phyloP scores from a whole-genome alignment of 2,797 vertebrate genomes.

The Microhierax caerulescens region DNA sequence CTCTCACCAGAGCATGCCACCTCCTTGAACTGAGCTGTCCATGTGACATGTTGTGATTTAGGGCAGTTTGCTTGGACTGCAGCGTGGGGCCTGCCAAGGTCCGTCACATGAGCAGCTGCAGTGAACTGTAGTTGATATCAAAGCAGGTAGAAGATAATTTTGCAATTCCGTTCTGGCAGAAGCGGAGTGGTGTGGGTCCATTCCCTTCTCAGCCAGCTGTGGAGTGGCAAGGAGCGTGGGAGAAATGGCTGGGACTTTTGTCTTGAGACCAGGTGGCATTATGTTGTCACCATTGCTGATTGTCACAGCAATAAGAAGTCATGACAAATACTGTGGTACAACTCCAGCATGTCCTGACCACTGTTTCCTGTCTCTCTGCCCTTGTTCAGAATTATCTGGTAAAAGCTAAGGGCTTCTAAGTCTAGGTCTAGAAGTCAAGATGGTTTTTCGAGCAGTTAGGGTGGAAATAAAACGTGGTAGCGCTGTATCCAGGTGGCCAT shows the following conservation, averaged over 20 bases:
- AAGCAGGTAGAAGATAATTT: neutral
- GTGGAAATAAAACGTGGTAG: neutral
- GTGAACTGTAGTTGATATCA: neutral
- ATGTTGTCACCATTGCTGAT: neutral
- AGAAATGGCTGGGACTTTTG: neutral
- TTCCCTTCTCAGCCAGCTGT: neutral
- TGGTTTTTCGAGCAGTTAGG: neutral
- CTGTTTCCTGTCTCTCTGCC: neutral
- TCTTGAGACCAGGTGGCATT: neutral
- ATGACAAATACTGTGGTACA: neutral
- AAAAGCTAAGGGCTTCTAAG: neutral
- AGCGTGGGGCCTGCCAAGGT: neutral
- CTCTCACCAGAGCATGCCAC: neutral
- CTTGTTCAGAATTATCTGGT: neutral
- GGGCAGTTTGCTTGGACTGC: neutral
- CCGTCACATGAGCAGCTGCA: neutral
- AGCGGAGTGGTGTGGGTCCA: neutral
- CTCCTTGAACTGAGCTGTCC: neutral
- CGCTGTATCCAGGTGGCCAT: neutral
- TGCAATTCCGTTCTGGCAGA: neutral
- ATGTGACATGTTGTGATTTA: neutral
- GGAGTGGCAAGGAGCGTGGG: neutral
- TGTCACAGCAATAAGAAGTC: neutral
- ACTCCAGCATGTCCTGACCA: neutral
- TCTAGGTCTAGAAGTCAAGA: neutral